A percentile compares a stretch with the other conserved stretches of the same genome.
phyloP scores from a whole-genome alignment of 2,113 vertebrate species.

The Rhinoptilus africanus region DNA sequence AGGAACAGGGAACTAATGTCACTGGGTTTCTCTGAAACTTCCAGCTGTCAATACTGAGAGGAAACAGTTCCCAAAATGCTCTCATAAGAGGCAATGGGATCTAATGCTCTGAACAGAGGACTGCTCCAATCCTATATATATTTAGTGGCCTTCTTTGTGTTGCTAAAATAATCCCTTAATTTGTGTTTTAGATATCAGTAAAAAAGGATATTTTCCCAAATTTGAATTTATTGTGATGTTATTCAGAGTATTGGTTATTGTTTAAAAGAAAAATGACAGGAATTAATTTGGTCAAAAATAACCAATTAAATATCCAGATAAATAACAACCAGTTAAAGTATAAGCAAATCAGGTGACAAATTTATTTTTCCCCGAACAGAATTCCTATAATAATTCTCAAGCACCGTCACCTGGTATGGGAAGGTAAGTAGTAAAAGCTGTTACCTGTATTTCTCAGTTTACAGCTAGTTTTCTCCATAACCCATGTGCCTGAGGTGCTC shows the following conservation, averaged over 20 bases:
- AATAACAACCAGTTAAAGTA: background rate
- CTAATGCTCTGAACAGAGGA: background rate
- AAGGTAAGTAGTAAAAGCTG: slow-evolving; percentile 81
- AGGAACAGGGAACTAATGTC: background rate
- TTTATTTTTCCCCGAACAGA: slow-evolving; percentile 74
- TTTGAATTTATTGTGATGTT: background rate
- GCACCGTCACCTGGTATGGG: slow-evolving; percentile 96
- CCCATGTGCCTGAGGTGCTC: background rate
- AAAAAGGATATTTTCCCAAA: background rate
- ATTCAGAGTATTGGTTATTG: background rate
- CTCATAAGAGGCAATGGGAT: background rate
- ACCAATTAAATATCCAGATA: background rate
- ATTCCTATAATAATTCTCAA: slow-evolving; percentile 97
- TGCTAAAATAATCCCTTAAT: background rate
- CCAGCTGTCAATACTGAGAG: background rate
- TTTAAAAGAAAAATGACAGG: background rate
- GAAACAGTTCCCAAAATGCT: background rate
- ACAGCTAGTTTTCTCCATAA: accelerated
- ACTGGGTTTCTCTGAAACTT: background rate
- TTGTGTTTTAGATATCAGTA: background rate
- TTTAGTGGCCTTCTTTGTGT: background rate
- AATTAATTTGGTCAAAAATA: background rate
- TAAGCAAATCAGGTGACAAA: background rate
- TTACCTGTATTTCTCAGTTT: background rate
- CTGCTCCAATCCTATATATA: background rate